Percentiles rank a stretch among this genome's conserved stretches.
These are phyloP conservation scores for Frieseomelitta varia DNA, from an alignment of 1,140 invertebrate species.

Conservation along the genomic window DNA sequence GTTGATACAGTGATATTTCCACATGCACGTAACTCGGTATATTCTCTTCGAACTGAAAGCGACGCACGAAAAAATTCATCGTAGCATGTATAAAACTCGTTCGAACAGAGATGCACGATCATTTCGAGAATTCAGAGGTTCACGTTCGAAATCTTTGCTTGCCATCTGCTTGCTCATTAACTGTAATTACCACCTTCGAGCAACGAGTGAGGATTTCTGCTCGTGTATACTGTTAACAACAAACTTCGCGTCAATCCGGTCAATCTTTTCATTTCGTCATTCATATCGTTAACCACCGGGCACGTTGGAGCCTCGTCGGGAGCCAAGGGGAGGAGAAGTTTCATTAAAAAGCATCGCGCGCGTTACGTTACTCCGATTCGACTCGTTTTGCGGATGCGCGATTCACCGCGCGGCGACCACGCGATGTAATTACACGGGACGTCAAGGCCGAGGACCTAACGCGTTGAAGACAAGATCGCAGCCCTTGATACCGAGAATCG, in stretches of 20 bases:
- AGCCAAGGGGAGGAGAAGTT: neutral
- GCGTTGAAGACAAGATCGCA: conserved; percentile 32
- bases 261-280: neutral
- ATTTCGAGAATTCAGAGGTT: neutral
- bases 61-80: neutral
- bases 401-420: neutral
- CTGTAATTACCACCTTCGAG: neutral
- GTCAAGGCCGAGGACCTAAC: conserved; percentile 23
- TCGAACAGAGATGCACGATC: too few species aligned
- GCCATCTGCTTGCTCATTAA: neutral
- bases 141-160: neutral
- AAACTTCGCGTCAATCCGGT: neutral
- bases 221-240: neutral
- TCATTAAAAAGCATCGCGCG: neutral
- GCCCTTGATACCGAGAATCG: conserved; percentile 28
- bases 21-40: neutral
- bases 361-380: neutral
- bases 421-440: conserved; percentile 44
- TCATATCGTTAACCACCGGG: neutral
- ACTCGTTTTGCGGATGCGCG: neutral
- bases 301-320: neutral
- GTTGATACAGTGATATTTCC: neutral
- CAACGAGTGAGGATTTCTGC: neutral
- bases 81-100: neutral
- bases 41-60: neutral